Evolutionary conservation across 1,140 invertebrate genomes (phyloP), one percentile per base, ranked within the genome.

Genomic region (Drosophila hydei): DNA sequence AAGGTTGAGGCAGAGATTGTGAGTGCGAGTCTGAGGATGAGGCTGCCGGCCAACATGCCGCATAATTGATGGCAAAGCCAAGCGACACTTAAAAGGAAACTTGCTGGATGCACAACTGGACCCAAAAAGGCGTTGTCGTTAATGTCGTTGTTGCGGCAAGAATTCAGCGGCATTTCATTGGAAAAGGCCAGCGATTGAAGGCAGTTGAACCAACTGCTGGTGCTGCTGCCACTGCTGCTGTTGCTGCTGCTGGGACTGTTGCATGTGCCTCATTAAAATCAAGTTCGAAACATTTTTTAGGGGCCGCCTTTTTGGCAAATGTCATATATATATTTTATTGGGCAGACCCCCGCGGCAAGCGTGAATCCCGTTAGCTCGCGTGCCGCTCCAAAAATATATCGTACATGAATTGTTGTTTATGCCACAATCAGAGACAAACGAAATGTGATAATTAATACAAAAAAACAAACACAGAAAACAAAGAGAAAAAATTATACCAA

Each of bases 31-130:
- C 43, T 14, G 50, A 30, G 64, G 60, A 58, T 72, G 60, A 14
- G 54, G 67, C 55, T 45, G 43, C 25, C 54, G 58, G 70, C 71
- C 80, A 77, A 75, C 81, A 81, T 87, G 81, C 81, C 78, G 83
- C 81, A 87, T 87, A 87, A 87, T 87, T 87, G 81, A 87, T 87
- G 83, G 81, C 78, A 77, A 67, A 72, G 69, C 60, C 83, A 81
- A 16, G 59, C 72, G 69, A 74, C 70, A 85, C 81, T 87, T 87
- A 87, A 87, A 87, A 87, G 81, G 81, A 87, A 87, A 88, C 81
- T 85, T 87, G 81, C 81, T 80, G 56, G 64, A 56, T 79, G 75
- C 65, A 81, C 78, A 83, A 64, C 65, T 60, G 79, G 56, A 54
- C 50, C 77, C 74, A 88, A 87, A 85, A 87, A 87, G 81, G 81